Evolutionary conservation across 1,140 invertebrate genomes (phyloP).

Genomic region (Zaprionus capensis): DNA sequence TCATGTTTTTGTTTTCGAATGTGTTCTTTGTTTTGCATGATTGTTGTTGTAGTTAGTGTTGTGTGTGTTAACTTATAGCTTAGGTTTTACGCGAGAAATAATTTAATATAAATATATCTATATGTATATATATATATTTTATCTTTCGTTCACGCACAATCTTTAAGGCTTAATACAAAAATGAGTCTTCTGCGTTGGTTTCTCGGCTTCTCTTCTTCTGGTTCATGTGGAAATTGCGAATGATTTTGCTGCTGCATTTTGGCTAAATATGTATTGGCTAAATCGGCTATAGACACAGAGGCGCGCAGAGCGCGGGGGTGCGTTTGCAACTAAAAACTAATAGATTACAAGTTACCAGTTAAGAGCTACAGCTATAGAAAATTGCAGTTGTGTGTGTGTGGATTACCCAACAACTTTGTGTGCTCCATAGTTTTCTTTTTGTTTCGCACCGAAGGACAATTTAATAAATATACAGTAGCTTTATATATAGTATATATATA

Average conservation of each 20-base stretch:
- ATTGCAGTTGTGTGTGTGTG: conserved; percentile 18
- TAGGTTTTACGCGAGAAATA: conserved; percentile 53
- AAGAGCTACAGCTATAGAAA: conserved; percentile 44
- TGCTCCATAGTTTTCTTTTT: neutral
- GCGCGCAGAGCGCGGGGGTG: conserved; percentile 3
- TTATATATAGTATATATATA: conserved; percentile 22
- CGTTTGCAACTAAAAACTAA: conserved; percentile 39
- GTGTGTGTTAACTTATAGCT: conserved; percentile 33
- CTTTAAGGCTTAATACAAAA: conserved; percentile 60
- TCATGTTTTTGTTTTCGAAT: conserved; percentile 25
- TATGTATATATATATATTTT: conserved; percentile 22
- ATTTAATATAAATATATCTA: conserved; percentile 65
- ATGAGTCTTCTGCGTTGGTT: conserved; percentile 54
- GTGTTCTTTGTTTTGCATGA: conserved; percentile 17
- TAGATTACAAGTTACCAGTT: conserved; percentile 41
- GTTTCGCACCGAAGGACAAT: conserved; percentile 53
- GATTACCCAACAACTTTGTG: neutral
- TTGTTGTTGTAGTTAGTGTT: conserved; percentile 30
- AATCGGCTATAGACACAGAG: conserved; percentile 17
- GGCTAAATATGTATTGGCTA: conserved; percentile 35
- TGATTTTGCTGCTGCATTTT: conserved; percentile 38
- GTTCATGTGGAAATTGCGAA: conserved; percentile 3
- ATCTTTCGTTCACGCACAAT: conserved; percentile 34
- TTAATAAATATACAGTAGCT: conserved; percentile 68
- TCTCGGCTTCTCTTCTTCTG: neutral